A percentile compares a stretch with the other conserved stretches of the same genome.
phyloP scores from a whole-genome alignment of 1,140 invertebrate genomes.

The Zaprionus ghesquierei region DNA sequence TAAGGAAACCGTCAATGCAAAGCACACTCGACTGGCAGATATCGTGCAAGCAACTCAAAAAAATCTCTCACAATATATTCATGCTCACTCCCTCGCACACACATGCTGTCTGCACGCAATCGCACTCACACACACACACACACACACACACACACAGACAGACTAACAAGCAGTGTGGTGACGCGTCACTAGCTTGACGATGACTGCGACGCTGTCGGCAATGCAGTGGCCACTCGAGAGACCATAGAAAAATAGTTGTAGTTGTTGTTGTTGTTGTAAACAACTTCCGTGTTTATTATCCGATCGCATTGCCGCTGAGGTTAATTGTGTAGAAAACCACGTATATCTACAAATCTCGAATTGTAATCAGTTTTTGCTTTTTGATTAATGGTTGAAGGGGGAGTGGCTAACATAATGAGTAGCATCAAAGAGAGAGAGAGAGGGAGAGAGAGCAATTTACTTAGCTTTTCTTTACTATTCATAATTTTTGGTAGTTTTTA shows the following conservation, averaged over 20 bases:
- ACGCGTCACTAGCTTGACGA: background rate
- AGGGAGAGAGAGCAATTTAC: too few species aligned
- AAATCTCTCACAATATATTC: background rate
- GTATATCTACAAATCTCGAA: background rate
- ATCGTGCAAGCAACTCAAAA: background rate
- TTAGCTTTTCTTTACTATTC: too few species aligned
- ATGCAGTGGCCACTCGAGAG: background rate
- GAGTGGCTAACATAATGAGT: background rate
- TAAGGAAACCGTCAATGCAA: too few species aligned
- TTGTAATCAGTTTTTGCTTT: background rate
- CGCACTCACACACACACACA: background rate
- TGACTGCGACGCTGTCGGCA: background rate
- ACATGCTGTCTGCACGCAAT: background rate
- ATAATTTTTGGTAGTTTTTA: background rate
- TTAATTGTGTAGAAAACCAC: background rate
- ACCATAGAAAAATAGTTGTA: background rate
- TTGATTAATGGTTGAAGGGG: background rate
- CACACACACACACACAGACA: background rate
- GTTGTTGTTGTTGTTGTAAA: background rate
- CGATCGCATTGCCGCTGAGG: background rate
- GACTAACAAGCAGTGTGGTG: background rate
- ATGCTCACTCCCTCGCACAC: background rate
- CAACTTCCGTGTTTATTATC: background rate
- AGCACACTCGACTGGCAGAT: background rate
- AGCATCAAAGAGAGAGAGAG: background rate